Base-by-base conservation (phyloP, 1,140 invertebrate species). In the Drosophila sulfurigaster region DNA sequence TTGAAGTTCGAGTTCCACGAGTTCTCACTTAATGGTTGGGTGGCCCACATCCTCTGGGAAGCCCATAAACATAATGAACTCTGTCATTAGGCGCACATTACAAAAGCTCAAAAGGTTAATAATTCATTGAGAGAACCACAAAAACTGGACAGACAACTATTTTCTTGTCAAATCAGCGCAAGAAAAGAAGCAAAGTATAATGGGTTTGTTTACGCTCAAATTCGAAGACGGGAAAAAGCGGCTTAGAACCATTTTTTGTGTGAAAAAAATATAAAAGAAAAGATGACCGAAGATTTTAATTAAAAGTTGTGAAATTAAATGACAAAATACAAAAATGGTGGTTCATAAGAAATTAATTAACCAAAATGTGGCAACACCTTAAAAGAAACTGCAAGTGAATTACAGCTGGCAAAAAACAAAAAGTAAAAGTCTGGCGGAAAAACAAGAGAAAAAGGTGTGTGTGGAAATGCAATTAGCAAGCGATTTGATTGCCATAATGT, bases 311-410 rank as follows among this genome's bases (percentile, higher is more conserved):
- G 54, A 65, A 71, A 49, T 74, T 16, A 76, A 83, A 79, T 46
- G 70, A 45, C 41, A 82, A 74, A 68, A 59, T 8, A 16, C 52
- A 59, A 58, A 58, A 58, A 10, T 64, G 73, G 66, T 41, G n/a
- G 67, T 46, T 59, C 67, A 59, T 85, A 74, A 81, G n/a, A 87
- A 77, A 71, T 72, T 87, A 87, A 87, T 87, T 82, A 87, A 71
- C 68, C 69, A 67, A 81, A 75, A 62, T 25, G 78, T 48, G 81
- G 81, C 71, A 74, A 77, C 77, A 85, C 67, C 73, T 65, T 64
- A 54, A 70, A 75, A 78, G 63, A 82, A 77, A 82, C 76, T 49
- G 66, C 78, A 82, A 86, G 86, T 79, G 56, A 86, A 82, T 57
- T 82, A 72, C 79, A 64, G 46, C n/a, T 48, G 66, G n/a, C 25